A percentile compares a stretch with the other conserved stretches of the same genome.
Evolutionary conservation across 2,113 vertebrate species (phyloP).

Genomic region (Muntiacus reevesi): DNA sequence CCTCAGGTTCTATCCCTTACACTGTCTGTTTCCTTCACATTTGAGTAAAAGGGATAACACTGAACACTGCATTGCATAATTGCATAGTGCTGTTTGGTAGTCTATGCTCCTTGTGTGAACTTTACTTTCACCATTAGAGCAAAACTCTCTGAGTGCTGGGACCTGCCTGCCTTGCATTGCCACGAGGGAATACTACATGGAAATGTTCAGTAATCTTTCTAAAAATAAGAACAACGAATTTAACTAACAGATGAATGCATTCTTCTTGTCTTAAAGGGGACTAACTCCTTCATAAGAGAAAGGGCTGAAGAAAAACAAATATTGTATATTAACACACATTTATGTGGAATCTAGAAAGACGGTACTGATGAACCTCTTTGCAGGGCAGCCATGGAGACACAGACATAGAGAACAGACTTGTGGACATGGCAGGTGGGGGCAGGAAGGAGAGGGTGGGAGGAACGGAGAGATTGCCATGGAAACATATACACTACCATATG

Average conservation of each 20-base stretch:
- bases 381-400: background rate
- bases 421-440: background rate
- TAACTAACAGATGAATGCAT: background rate
- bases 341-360: background rate
- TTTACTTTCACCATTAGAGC: background rate
- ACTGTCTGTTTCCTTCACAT: background rate
- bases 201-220: background rate
- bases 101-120: background rate
- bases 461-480: background rate
- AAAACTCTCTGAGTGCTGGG: background rate
- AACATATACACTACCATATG: background rate
- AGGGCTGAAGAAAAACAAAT: background rate
- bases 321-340: background rate
- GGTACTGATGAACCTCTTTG: background rate
- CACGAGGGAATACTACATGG: fast-evolving
- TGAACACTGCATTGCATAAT: fast-evolving
- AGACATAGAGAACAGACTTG: background rate
- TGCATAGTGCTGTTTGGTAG: background rate
- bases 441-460: background rate
- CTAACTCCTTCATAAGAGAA: background rate
- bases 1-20: background rate
- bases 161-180: background rate
- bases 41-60: background rate
- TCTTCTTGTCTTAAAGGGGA: background rate
- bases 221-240: background rate